These are phyloP conservation scores for Drosophila nebulosa DNA, from an alignment of 1,140 invertebrate species.

Conservation along the genomic window DNA sequence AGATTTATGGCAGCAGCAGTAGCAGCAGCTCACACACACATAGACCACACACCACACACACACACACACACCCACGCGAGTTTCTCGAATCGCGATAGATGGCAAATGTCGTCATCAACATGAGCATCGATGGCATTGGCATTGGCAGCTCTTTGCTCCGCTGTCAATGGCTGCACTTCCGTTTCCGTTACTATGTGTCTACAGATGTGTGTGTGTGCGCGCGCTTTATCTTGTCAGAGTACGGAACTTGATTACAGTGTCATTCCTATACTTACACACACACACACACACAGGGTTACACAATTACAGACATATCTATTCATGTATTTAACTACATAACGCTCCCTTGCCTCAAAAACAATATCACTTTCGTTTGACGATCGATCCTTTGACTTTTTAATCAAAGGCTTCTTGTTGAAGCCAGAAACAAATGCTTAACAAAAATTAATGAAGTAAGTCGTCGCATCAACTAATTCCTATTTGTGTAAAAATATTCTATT, in stretches of 20 bases:
- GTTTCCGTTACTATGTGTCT: conserved; percentile 38
- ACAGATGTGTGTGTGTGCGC: not conserved
- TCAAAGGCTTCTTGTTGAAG: too few species aligned
- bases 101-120: conserved; percentile 22
- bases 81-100: conserved; percentile 12
- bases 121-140: conserved; percentile 28
- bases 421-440: too few species aligned
- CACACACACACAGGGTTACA: not conserved
- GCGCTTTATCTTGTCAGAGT: conserved; percentile 52
- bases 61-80: not conserved
- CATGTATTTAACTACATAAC: not conserved
- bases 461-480: too few species aligned
- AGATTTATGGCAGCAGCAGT: conserved; percentile 52
- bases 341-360: not conserved
- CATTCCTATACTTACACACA: conserved; percentile 11
- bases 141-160: conserved; percentile 15
- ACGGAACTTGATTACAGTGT: conserved; percentile 60
- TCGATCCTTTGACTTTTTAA: too few species aligned
- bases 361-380: not conserved
- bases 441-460: too few species aligned
- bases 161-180: conserved; percentile 73
- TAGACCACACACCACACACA: conserved; percentile 6
- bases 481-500: too few species aligned
- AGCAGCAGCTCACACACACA: too few species aligned
- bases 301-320: not conserved